Percentiles rank a stretch among this genome's conserved stretches.
Conservation (phyloP, 1,140 invertebrate genomes). For the Hyles euphorbiae region DNA sequence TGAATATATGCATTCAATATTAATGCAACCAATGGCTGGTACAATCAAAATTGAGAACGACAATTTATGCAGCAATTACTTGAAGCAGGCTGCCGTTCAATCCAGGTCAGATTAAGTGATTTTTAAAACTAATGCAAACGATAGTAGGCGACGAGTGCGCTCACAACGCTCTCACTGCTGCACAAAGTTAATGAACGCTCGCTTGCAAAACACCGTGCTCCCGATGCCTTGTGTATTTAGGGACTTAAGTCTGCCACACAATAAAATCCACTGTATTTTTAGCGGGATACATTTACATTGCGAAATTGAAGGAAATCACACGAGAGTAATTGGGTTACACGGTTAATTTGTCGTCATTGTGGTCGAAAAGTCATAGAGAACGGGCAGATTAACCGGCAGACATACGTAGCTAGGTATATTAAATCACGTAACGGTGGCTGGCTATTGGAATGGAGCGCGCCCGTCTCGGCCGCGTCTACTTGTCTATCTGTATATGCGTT, state of each 20-base stretch:
- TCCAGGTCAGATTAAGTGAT: conserved; percentile 70
- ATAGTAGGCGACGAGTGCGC: conserved; percentile 48
- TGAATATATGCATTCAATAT: too few species aligned
- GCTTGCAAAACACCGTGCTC: conserved; percentile 23
- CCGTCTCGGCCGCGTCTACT: conserved; percentile 44
- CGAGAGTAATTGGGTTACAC: conserved; percentile 13
- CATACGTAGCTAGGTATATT: conserved; percentile 18
- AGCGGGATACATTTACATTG: conserved; percentile 10
- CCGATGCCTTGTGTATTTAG: conserved; percentile 18
- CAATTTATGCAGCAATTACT: conserved; percentile 71
- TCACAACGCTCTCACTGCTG: conserved; percentile 29
- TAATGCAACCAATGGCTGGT: conserved; percentile 22
- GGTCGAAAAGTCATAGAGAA: conserved; percentile 12
- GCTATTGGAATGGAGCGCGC: conserved; percentile 30
- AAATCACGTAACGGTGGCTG: conserved; percentile 37
- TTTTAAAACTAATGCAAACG: conserved; percentile 69
- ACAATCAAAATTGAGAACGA: conserved; percentile 58
- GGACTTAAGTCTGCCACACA: conserved; percentile 12
- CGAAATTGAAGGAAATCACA: conserved; percentile 4
- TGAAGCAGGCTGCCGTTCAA: conserved; percentile 60
- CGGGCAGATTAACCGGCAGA: conserved; percentile 20
- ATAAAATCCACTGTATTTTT: conserved; percentile 6
- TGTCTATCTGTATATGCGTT: conserved; percentile 29
- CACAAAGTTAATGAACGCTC: conserved; percentile 56
- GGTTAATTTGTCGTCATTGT: conserved; percentile 28